These are phyloP conservation scores for Prochilodus magdalenae DNA, from an alignment of 2,113 vertebrate species.

Conservation along the genomic window DNA sequence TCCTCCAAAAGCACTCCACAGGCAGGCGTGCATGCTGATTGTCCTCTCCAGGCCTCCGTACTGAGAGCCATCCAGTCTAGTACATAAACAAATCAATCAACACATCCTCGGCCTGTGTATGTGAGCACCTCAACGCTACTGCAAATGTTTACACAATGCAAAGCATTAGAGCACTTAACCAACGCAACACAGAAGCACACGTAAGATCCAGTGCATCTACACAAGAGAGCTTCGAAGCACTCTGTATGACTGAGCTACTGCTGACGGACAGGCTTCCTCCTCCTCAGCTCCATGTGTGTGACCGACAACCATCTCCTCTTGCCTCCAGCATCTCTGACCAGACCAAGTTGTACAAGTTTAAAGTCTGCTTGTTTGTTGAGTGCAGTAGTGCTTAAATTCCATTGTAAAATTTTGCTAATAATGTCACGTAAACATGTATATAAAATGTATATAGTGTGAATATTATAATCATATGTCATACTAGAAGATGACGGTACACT, in stretches of 20 bases:
- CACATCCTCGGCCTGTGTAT: conserved; percentile 44
- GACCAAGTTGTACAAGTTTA: too few species aligned
- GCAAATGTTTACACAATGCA: conserved; percentile 58
- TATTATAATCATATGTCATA: too few species aligned
- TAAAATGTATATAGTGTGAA: too few species aligned
- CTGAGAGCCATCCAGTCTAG: conserved; percentile 58
- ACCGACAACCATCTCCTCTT: too few species aligned
- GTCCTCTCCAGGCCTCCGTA: conserved; percentile 59
- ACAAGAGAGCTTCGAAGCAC: conserved; percentile 14
- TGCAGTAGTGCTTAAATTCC: too few species aligned
- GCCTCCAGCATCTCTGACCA: too few species aligned
- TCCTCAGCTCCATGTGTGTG: neutral
- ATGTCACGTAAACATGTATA: too few species aligned
- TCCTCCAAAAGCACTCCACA: conserved; percentile 53
- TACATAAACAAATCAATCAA: conserved; percentile 62
- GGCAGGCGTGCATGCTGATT: conserved; percentile 47
- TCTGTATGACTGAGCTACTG: conserved; percentile 14
- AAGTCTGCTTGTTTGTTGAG: too few species aligned
- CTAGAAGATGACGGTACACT: too few species aligned
- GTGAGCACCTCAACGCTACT: conserved; percentile 45
- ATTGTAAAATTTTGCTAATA: too few species aligned
- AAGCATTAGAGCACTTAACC: conserved; percentile 43
- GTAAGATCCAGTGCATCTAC: conserved; percentile 1
- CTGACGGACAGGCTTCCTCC: neutral
- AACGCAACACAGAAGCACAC: conserved; percentile 13